phyloP scores from a whole-genome alignment of 2,888 invertebrate species.

The Ectropis crepuscularia region DNA sequence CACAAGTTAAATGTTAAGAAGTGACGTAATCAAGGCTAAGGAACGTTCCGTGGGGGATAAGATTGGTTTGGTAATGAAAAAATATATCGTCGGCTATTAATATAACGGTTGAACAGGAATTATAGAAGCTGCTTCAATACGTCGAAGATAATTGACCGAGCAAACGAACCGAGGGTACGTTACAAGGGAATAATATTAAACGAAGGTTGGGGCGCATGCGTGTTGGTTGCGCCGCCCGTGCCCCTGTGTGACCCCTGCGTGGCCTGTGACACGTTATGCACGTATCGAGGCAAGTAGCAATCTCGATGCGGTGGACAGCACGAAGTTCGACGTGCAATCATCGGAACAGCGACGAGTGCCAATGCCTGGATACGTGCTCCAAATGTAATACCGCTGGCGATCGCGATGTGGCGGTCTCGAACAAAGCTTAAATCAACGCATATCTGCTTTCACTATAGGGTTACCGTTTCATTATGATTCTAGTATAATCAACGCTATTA shows the following conservation, averaged over 20 bases:
- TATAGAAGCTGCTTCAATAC: conserved; percentile 58
- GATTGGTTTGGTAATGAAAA: conserved; percentile 3
- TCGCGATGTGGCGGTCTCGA: conserved; percentile 42
- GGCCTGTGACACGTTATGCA: conserved; percentile 48
- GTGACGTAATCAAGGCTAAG: background rate
- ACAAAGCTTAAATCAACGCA: conserved; percentile 30
- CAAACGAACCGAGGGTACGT: conserved; percentile 71
- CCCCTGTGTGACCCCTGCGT: conserved; percentile 52
- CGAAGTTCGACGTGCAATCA: conserved; percentile 56
- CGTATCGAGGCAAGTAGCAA: conserved; percentile 52
- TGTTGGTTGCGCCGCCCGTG: conserved; percentile 61
- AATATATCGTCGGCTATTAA: conserved; percentile 15
- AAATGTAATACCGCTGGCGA: conserved; percentile 62
- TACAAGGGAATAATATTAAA: conserved; percentile 72
- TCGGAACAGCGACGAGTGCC: conserved; percentile 48
- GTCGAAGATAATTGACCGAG: conserved; percentile 72
- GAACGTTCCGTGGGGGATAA: background rate
- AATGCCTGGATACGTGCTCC: conserved; percentile 55
- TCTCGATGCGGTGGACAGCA: conserved; percentile 58
- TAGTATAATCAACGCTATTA: background rate
- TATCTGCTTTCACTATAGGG: background rate
- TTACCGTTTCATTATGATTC: background rate
- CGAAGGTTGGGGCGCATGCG: conserved; percentile 69
- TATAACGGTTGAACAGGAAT: conserved; percentile 35
- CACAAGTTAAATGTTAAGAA: conserved; percentile 12